Evolutionary conservation across 2,113 vertebrate species (phyloP).

Genomic region (Bufo bufo): DNA sequence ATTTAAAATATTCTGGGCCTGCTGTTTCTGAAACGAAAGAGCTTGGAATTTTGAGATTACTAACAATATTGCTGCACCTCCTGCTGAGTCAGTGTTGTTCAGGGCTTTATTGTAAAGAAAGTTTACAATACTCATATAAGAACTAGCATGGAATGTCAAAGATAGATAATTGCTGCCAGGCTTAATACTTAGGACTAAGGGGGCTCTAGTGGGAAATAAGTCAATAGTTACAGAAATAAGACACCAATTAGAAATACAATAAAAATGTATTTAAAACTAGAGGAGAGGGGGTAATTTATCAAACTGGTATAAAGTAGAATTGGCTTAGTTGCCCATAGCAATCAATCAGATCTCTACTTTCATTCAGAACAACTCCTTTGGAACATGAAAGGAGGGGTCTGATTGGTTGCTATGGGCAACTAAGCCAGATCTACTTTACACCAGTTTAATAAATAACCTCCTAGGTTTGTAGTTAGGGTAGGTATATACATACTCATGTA

Average conservation of each 20-base stretch:
- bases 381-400: too few species aligned
- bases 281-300: too few species aligned
- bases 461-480: not conserved
- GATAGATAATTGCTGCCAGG: slow-evolving; percentile 38
- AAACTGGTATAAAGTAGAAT: too few species aligned
- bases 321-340: too few species aligned
- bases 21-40: slow-evolving; percentile 37
- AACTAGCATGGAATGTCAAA: slow-evolving; percentile 6
- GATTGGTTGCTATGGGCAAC: too few species aligned
- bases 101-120: slow-evolving; percentile 22
- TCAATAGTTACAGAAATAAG: slow-evolving; percentile 39
- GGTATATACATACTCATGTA: not conserved
- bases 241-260: not conserved
- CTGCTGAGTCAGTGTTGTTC: slow-evolving; percentile 46
- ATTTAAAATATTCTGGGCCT: slow-evolving; percentile 28
- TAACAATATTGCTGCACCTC: slow-evolving; percentile 44
- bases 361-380: too few species aligned
- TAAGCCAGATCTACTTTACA: too few species aligned
- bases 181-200: slow-evolving; percentile 39
- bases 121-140: slow-evolving; percentile 46
- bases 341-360: too few species aligned
- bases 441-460: too few species aligned
- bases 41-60: not conserved
- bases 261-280: not conserved
- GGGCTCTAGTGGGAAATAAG: slow-evolving; percentile 33